Percentiles rank a stretch among this genome's conserved stretches.
Conservation (phyloP, 2,113 vertebrate genomes). For the Asarcornis scutulata region DNA sequence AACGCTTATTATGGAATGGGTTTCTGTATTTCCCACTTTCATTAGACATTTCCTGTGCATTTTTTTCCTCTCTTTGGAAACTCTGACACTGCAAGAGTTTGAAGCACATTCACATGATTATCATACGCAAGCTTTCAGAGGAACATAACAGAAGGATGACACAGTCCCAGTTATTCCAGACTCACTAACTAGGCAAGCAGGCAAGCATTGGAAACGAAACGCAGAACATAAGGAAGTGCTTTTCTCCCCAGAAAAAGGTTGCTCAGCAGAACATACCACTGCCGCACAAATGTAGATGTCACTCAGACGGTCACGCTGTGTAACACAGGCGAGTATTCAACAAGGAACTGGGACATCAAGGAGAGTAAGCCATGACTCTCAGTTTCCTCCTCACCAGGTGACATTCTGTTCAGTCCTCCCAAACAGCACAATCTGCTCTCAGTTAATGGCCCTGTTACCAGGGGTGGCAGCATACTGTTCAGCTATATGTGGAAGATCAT, state of each 20-base stretch:
- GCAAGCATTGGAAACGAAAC: neutral
- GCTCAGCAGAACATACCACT: neutral
- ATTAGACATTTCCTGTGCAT: neutral
- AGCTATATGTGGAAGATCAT: neutral
- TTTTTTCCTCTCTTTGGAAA: neutral
- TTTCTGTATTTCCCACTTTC: neutral
- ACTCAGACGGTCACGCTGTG: neutral
- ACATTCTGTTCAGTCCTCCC: neutral
- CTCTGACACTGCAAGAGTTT: neutral
- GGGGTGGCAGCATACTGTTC: neutral
- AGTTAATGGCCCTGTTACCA: neutral
- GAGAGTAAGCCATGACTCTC: neutral
- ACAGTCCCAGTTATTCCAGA: neutral
- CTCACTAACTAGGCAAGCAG: neutral
- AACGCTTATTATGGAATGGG: neutral
- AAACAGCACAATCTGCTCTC: neutral
- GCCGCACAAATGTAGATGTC: conserved; percentile 7
- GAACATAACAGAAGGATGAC: neutral
- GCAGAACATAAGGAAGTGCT: conserved; percentile 12
- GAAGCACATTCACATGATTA: neutral
- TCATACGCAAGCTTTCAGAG: neutral
- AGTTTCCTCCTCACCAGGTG: neutral
- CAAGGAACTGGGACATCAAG: neutral
- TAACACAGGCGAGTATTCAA: neutral
- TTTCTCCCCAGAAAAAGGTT: neutral